Base-by-base conservation (phyloP, 1,140 invertebrate species). In the Maniola jurtina region DNA sequence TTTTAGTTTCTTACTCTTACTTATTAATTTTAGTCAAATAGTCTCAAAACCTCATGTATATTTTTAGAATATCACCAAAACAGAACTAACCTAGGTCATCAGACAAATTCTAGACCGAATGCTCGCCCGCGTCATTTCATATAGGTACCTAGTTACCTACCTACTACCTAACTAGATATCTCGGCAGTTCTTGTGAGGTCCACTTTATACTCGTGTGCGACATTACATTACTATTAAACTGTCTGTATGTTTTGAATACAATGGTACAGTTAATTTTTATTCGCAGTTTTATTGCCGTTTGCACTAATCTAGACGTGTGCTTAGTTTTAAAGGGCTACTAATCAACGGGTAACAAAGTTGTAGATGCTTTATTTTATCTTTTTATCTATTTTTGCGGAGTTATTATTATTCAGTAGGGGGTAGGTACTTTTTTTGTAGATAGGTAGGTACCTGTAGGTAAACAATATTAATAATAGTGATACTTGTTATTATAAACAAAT, bases 201-300 rank as follows among this genome's bases (percentile, higher is more conserved):
- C 71, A 80, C 74, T 86, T 85, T 81, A 83, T 85, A 86, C 79
- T 71, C 81, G 77, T 83, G 83, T 78, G 84, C 75, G 77, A 76
- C 66, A 58, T 66, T 64, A 75, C 73, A 84, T 84, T 82, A 86
- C 67, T 66, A 64, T 64, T 75, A 77, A 83, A 89, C 56, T 74
- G 73, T 79, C 72, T 82, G 80, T 89, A 82, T 60, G 73, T 63
- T 86, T 88, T 80, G 84, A 83, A 89, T 89, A 89, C 86, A 89
- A 89, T 89, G 66, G 75, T 55, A 59, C 75, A 62, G 81, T 86
- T 80, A 87, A 76, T 83, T 81, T 25, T 83, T 81, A 84, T 82
- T 76, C 57, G 75, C 76, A 55, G 25, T 76, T 85, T 84, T 84
- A 84, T 84, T 75, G 64, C 74, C 42, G 71, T 62, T 61, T 58